Conservation (phyloP, 2,888 invertebrate genomes). For the Mantis religiosa region DNA sequence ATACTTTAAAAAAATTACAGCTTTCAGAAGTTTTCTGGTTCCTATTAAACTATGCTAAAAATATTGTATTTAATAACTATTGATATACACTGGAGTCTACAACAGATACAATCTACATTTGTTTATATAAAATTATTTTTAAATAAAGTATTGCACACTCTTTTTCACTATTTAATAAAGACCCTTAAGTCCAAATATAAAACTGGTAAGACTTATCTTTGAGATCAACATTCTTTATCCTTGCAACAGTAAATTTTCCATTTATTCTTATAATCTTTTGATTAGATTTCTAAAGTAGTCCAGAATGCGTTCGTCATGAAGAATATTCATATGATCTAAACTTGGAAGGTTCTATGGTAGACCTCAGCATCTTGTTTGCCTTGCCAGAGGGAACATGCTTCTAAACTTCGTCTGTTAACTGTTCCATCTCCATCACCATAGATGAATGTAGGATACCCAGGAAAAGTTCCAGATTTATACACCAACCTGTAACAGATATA, state of each 20-base stretch:
- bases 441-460: slow-evolving; percentile 65
- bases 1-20: neutral
- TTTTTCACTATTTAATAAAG: neutral
- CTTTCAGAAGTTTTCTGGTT: neutral
- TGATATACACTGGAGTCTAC: neutral
- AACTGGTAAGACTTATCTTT: neutral
- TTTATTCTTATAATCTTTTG: neutral
- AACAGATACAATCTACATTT: neutral
- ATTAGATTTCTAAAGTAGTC: slow-evolving; percentile 54
- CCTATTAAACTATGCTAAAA: too few species aligned
- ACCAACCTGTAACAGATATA: slow-evolving; percentile 49
- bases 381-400: slow-evolving; percentile 78
- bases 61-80: neutral
- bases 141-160: neutral
- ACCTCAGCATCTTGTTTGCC: slow-evolving; percentile 60
- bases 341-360: slow-evolving; percentile 53
- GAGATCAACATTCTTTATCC: neutral
- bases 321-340: slow-evolving; percentile 76
- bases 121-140: neutral
- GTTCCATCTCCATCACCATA: slow-evolving; percentile 95
- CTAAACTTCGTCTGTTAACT: slow-evolving; percentile 83
- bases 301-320: slow-evolving; percentile 59
- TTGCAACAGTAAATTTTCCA: neutral
- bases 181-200: neutral
- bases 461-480: slow-evolving; percentile 65